Conservation (phyloP, 2,113 vertebrate species). For the Antigone vipio region DNA sequence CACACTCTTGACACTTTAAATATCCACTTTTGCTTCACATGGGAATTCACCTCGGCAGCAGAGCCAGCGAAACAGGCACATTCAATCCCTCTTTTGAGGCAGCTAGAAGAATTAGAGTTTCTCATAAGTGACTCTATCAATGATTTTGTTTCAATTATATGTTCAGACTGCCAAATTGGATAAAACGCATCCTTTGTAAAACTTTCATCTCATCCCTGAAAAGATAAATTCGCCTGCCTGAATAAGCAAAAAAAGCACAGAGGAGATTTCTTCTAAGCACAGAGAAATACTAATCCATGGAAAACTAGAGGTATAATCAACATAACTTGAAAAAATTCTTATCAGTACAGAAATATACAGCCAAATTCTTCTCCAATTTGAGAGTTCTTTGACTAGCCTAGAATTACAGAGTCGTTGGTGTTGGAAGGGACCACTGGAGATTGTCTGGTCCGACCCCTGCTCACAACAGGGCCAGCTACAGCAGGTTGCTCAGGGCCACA, state of each 20-base stretch:
- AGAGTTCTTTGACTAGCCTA: not conserved
- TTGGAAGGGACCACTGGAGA: not conserved
- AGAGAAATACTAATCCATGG: not conserved
- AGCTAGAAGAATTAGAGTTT: not conserved
- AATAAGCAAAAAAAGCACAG: not conserved
- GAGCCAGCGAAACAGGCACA: not conserved
- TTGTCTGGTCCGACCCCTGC: not conserved
- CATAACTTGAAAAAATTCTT: not conserved
- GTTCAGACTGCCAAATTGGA: slow-evolving; percentile 42
- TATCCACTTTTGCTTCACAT: not conserved
- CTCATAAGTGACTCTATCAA: not conserved
- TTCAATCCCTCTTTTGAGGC: not conserved
- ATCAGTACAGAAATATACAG: not conserved
- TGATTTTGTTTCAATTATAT: slow-evolving; percentile 32
- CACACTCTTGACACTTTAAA: slow-evolving; percentile 28
- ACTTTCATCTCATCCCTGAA: not conserved
- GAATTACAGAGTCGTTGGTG: not conserved
- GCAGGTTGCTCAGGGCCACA: not conserved
- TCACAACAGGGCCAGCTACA: not conserved
- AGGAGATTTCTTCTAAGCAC: not conserved
- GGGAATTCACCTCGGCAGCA: not conserved
- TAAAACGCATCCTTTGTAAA: not conserved
- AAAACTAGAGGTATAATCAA: not conserved
- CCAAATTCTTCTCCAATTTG: not conserved
- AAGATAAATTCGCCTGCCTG: slow-evolving; percentile 20